Conservation (phyloP, 2,113 vertebrate genomes). For the Aldabrachelys gigantea region DNA sequence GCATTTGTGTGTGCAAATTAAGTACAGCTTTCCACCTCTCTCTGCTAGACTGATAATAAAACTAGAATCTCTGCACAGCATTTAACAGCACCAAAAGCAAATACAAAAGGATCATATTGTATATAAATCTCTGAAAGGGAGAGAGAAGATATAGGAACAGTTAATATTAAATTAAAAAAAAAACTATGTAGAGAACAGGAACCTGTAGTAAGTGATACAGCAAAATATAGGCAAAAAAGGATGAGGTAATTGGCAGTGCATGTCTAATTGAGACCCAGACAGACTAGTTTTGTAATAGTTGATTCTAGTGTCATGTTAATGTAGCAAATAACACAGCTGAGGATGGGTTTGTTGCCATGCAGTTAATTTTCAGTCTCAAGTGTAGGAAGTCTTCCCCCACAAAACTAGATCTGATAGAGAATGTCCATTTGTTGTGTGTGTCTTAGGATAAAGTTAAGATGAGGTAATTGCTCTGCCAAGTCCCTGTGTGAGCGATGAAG, state of each 20-base stretch:
- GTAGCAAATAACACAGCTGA: background rate
- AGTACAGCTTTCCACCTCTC: background rate
- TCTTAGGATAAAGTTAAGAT: background rate
- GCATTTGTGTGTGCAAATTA: background rate
- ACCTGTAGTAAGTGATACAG: background rate
- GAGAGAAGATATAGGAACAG: background rate
- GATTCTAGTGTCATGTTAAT: background rate
- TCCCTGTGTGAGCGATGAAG: background rate
- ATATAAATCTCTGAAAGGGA: background rate
- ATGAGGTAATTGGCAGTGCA: background rate
- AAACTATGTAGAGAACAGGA: background rate
- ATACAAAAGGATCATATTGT: background rate
- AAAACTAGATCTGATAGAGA: background rate
- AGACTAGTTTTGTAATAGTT: background rate
- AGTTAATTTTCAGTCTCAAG: background rate
- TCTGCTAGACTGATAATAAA: constrained; percentile 19
- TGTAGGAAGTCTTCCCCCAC: background rate
- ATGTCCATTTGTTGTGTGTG: background rate
- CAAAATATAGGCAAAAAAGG: background rate
- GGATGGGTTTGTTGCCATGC: background rate
- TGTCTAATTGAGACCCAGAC: background rate
- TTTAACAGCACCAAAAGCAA: background rate
- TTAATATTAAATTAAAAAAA: background rate
- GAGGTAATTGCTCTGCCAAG: background rate
- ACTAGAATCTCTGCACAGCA: background rate